Conservation (phyloP, 2,113 vertebrate species). For the Xyliphius kryptos region DNA sequence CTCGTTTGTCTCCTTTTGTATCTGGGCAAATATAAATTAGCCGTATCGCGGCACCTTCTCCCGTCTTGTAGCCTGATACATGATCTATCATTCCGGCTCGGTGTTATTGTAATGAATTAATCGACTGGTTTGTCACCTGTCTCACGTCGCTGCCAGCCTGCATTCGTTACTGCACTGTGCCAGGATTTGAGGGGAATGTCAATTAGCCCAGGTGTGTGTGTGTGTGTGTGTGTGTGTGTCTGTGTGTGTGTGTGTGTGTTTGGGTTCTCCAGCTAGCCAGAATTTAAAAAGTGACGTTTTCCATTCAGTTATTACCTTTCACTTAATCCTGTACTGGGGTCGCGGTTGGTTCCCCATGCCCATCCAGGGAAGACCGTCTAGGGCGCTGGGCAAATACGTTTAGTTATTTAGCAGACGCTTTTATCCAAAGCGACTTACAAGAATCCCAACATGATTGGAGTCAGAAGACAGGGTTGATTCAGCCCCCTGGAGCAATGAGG, state of each 20-base stretch:
- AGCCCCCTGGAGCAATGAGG: too few species aligned
- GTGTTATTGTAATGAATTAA: conserved; percentile 54
- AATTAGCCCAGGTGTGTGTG: conserved; percentile 15
- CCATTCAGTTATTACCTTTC: not conserved
- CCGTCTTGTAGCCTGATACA: conserved; percentile 50
- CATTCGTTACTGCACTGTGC: conserved; percentile 34
- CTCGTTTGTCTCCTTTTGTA: conserved; percentile 59
- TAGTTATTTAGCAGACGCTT: too few species aligned
- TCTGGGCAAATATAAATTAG: conserved; percentile 56
- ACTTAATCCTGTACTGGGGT: too few species aligned
- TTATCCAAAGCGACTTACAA: too few species aligned
- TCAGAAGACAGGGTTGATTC: too few species aligned
- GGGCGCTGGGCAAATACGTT: too few species aligned
- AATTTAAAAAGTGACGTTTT: not conserved
- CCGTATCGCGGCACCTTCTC: conserved; percentile 32
- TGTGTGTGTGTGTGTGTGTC: not conserved
- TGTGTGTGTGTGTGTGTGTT: not conserved
- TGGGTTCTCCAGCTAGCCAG: not conserved
- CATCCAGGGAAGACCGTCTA: not conserved
- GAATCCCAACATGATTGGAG: too few species aligned
- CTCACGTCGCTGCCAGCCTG: conserved; percentile 42
- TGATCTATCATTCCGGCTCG: conserved; percentile 39
- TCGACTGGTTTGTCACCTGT: conserved; percentile 44
- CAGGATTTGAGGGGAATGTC: conserved; percentile 32
- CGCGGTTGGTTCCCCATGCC: not conserved